phyloP scores from a whole-genome alignment of 2,797 vertebrate species.

The Perodicticus potto region DNA sequence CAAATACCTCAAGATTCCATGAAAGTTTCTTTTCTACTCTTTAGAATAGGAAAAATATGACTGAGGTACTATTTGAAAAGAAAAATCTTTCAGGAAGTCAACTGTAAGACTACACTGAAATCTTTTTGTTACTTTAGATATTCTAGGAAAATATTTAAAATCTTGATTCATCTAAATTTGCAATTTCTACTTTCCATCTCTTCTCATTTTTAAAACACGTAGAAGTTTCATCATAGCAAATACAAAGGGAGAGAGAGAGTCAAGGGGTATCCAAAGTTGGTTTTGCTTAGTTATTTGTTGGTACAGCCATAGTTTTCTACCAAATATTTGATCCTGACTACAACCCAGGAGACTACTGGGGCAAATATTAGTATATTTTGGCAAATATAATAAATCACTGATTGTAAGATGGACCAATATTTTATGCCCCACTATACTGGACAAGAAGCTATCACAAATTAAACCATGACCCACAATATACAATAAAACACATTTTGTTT shows the following conservation, averaged over 20 bases:
- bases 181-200: conserved; percentile 10
- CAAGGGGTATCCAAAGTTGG: neutral
- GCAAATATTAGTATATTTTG: neutral
- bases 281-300: neutral
- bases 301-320: neutral
- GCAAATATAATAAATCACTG: conserved; percentile 35
- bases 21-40: neutral
- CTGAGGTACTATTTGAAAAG: conserved; percentile 5
- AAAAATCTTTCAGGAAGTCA: neutral
- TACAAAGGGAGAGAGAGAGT: neutral
- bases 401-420: neutral
- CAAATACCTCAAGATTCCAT: neutral
- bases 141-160: neutral
- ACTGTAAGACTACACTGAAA: conserved; percentile 34
- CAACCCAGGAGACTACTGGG: neutral
- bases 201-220: conserved; percentile 20
- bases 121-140: conserved; percentile 51
- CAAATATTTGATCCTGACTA: neutral
- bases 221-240: conserved; percentile 42
- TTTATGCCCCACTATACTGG: neutral
- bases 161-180: conserved; percentile 33
- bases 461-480: neutral
- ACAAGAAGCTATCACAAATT: neutral
- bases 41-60: neutral
- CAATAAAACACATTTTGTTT: conserved; percentile 2